Base-by-base conservation (phyloP, 2,888 invertebrate species). In the Hermaeophaga mercurialis region DNA sequence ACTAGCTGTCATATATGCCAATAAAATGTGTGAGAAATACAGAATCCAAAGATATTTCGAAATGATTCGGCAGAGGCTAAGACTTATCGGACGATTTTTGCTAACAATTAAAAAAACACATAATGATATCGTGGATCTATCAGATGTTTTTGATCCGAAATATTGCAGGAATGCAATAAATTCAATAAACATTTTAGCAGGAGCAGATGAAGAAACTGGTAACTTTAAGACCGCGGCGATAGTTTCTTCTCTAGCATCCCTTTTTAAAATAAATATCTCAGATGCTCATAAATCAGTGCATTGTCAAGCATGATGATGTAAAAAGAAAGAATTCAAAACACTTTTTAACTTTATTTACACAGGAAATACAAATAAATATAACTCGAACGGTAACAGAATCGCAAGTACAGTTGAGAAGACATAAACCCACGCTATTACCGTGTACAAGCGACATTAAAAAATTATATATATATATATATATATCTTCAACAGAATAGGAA, bases 81-180 rank as follows among this genome's bases (percentile, higher is more conserved):
- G 68, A 56, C 44, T 67, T 9, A 14, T 65, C 8, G 65, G 63
- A 18, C 47, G 63, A 17, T 61, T 63, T 31, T 49, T 64, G 8
- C 12, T 45, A 24, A 33, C 54, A 2, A 24, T 56, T 24, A 46
- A 39, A 26, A 38, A 46, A 18, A 22, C 57, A n/a, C 50, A 66
- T 44, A 8, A 34, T 0, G 39, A 45, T 1, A 53, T 67, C 28
- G 49, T 56, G 15, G 63, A 69, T 26, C 43, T 65, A 22, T 36
- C 62, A 9, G 60, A 62, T 6, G 53, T 63, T 14, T 66, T 48
- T 17, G 58, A 63, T 26, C 64, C 64, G 1, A 58, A 61, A 24
- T 58, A 54, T 31, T 59, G 55, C 36, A 52, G 63, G 17, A 41
- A 44, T 15, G 47, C 41, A 2, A 50, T 63, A 12, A 49, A 48